Conservation (phyloP, 2,113 vertebrate genomes). For the Lepisosteus oculatus region DNA sequence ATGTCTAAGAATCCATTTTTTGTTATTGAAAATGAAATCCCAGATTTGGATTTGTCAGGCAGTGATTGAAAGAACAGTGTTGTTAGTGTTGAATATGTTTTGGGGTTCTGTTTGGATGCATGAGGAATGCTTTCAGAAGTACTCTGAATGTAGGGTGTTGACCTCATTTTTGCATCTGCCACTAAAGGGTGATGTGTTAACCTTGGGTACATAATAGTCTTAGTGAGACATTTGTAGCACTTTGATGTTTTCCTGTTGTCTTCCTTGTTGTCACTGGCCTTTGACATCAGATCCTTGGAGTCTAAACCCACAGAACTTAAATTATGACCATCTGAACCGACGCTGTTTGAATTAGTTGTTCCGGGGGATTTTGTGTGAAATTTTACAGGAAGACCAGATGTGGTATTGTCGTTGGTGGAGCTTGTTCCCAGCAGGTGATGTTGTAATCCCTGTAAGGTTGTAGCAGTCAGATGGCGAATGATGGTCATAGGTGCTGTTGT, state of each 20-base stretch:
- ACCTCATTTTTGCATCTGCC: neutral
- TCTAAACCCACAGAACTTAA: neutral
- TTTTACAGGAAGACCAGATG: neutral
- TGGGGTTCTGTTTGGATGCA: neutral
- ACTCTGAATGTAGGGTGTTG: neutral
- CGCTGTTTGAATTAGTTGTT: neutral
- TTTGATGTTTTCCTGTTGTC: neutral
- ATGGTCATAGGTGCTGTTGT: neutral
- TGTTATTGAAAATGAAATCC: conserved; percentile 23
- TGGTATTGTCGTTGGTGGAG: neutral
- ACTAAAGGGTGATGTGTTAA: neutral
- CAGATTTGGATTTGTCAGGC: conserved; percentile 21
- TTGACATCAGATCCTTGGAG: neutral
- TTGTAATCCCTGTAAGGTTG: too few species aligned
- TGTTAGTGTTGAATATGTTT: conserved; percentile 18
- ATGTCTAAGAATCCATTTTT: conserved; percentile 3
- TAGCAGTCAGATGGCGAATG: neutral
- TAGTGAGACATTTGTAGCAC: neutral
- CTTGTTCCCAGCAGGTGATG: too few species aligned
- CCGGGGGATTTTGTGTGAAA: neutral
- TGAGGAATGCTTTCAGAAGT: conserved; percentile 6
- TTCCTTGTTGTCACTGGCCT: neutral
- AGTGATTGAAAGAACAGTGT: conserved; percentile 5
- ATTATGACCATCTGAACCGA: neutral
- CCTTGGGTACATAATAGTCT: neutral